Evolutionary conservation across 2,113 vertebrate genomes (phyloP), one percentile per base, ranked within the genome.

Genomic region (Dromaius novaehollandiae): DNA sequence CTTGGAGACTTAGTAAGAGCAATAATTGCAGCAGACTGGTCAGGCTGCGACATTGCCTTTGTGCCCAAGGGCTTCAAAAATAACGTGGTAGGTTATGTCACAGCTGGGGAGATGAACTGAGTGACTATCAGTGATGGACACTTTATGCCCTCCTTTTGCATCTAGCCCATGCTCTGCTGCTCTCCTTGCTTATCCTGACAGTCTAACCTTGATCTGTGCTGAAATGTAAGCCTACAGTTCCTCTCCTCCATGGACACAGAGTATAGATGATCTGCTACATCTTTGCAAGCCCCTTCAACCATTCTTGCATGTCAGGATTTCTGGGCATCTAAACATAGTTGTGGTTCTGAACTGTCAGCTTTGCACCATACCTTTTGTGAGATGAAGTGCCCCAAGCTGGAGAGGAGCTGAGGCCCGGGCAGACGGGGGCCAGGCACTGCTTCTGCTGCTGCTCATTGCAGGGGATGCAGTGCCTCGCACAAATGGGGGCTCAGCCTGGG

Each of bases 371-470:
- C 7, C 24, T 64, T 61, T 60, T 82, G 56, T 46, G 34, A 50
- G 38, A 50, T 60, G 2, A 76, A 71, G 12, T 48, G 3, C 2
- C 53, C 42, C 32, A 22, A 42, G 74, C 34, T n/a, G 22, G n/a
- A 42, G 78, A 46, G 7, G n/a, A 6, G 5, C 8, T 70, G 34
- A 42, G 38, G 13, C 34, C 0, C 4, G 64, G 17, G 68, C 82
- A 75, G 60, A 10, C 26, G 42, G n/a, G 18, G 42, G 26, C 21
- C 25, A 42, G 50, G 24, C 20, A 12, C 18, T 63, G 42, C 44
- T 26, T 34, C 63, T 36, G 14, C 4, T 0, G 36, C 44, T 26
- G 36, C 56, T 36, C 13, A 3, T 0, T n/a, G 11, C 17, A 7
- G 9, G 19, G 14, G 44, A 38, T 19, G 4, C 12, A 71, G 38